phyloP scores from a whole-genome alignment of 2,113 vertebrate species.

The Deroptyus accipitrinus region DNA sequence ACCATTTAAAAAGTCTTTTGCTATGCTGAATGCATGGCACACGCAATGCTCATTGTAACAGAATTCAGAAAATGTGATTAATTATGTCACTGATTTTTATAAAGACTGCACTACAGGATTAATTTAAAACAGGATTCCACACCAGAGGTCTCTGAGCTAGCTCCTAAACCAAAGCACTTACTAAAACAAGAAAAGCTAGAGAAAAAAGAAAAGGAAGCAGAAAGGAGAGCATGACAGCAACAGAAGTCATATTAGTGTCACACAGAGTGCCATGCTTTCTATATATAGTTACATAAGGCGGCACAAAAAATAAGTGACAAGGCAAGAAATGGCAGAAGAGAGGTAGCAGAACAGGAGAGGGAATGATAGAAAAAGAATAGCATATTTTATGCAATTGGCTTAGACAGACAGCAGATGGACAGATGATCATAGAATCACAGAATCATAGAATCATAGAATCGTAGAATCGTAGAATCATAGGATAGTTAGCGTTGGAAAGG shows the following conservation, averaged over 20 bases:
- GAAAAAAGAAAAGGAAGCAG: not conserved
- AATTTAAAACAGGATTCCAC: not conserved
- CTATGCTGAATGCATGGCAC: not conserved
- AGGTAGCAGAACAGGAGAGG: not conserved
- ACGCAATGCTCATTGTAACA: not conserved
- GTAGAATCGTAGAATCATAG: too few species aligned
- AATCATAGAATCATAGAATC: too few species aligned
- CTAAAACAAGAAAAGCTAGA: not conserved
- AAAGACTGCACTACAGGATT: not conserved
- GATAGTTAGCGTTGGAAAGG: too few species aligned
- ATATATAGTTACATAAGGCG: not conserved
- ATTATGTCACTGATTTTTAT: not conserved
- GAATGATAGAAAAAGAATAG: not conserved
- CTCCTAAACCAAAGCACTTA: not conserved
- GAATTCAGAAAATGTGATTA: not conserved
- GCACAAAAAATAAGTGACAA: not conserved
- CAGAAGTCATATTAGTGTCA: not conserved
- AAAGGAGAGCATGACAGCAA: not conserved
- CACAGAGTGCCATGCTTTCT: not conserved
- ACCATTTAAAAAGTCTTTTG: not conserved
- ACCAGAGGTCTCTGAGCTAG: not conserved
- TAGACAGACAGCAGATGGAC: not conserved
- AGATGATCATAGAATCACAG: not conserved
- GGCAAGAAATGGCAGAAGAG: not conserved
- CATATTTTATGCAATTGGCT: not conserved